Conservation (phyloP, 2,888 invertebrate species). For the Nomada flava region DNA sequence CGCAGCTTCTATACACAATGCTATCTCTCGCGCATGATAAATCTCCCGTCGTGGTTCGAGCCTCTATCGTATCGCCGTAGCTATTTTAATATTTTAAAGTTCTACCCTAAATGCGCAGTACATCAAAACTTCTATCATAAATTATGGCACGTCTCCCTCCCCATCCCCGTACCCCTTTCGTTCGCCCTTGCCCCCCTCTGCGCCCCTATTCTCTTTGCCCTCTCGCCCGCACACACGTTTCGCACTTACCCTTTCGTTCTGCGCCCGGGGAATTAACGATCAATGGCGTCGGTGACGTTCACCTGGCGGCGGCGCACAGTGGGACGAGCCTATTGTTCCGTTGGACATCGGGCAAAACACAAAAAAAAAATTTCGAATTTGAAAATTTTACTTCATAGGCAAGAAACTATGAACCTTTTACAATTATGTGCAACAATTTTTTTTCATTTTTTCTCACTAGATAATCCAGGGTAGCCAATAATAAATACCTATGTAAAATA, state of each 20-base stretch:
- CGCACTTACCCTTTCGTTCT: slow-evolving; percentile 65
- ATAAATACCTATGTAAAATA: too few species aligned
- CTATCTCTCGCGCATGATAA: slow-evolving; percentile 71
- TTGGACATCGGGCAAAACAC: too few species aligned
- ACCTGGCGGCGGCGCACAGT: not conserved
- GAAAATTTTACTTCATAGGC: too few species aligned
- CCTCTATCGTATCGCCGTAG: slow-evolving; percentile 75
- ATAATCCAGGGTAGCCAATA: too few species aligned
- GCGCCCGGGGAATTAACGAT: slow-evolving; percentile 59
- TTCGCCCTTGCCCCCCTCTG: slow-evolving; percentile 27
- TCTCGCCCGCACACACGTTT: slow-evolving; percentile 30
- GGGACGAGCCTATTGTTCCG: too few species aligned
- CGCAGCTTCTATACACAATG: slow-evolving; percentile 63
- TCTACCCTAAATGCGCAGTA: slow-evolving; percentile 78
- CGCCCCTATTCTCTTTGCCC: slow-evolving; percentile 32
- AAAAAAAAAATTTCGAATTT: too few species aligned
- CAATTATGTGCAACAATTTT: too few species aligned
- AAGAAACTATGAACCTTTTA: too few species aligned
- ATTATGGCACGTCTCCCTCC: slow-evolving; percentile 65
- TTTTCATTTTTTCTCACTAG: too few species aligned
- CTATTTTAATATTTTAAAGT: slow-evolving; percentile 81
- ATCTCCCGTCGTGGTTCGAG: slow-evolving; percentile 74
- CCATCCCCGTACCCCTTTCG: slow-evolving; percentile 8
- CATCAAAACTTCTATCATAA: slow-evolving; percentile 78
- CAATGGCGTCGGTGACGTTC: slow-evolving; percentile 37